Conservation (phyloP, 2,113 vertebrate genomes). For the Daboia siamensis region DNA sequence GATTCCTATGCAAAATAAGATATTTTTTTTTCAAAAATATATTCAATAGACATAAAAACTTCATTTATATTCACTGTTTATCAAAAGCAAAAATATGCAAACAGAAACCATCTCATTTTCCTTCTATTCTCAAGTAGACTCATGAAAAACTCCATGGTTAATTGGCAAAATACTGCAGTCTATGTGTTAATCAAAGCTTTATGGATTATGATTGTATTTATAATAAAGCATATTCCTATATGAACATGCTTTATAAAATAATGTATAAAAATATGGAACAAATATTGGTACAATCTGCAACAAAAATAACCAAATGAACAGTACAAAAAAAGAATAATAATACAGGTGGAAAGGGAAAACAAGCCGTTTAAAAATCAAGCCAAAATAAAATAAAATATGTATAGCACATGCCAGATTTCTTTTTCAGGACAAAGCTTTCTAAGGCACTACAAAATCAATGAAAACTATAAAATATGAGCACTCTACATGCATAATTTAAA, state of each 20-base stretch:
- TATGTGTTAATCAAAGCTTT: background rate
- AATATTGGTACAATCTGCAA: background rate
- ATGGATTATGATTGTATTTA: background rate
- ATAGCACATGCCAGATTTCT: background rate
- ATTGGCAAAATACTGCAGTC: background rate
- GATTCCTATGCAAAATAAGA: conserved; percentile 76
- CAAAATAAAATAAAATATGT: background rate
- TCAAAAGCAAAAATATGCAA: background rate
- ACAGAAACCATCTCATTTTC: background rate
- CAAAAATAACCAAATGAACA: background rate
- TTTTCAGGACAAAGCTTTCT: background rate
- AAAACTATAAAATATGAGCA: background rate
- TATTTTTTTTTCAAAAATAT: conserved; percentile 20
- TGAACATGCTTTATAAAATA: background rate
- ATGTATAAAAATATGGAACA: conserved; percentile 5
- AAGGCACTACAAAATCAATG: background rate
- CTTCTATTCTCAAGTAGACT: background rate
- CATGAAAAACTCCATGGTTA: background rate
- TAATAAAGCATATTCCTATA: background rate
- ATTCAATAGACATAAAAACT: background rate
- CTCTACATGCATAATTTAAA: background rate
- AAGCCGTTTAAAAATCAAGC: background rate
- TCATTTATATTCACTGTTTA: background rate
- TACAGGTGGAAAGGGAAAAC: background rate
- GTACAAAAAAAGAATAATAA: background rate